Conservation (phyloP, 37 sponge, comb jelly and placozoan species). For the Halichondria panicea region DNA sequence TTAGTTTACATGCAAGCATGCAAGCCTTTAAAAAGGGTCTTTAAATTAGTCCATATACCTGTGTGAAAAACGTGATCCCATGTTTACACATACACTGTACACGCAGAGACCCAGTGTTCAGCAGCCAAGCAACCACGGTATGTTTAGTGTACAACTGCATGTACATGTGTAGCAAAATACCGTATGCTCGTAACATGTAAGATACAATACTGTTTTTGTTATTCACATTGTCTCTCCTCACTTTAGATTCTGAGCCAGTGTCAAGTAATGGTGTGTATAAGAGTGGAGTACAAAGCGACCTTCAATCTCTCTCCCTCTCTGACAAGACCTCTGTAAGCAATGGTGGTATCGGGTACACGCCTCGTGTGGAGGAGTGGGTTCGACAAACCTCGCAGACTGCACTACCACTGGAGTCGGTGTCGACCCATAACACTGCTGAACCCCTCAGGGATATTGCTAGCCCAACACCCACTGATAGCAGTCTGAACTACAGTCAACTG, state of each 20-base stretch:
- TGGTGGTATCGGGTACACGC: neutral
- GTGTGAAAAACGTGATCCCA: too few relatives aligned
- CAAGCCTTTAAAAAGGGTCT: too few relatives aligned
- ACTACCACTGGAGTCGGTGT: constrained; percentile 1
- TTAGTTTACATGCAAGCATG: too few relatives aligned
- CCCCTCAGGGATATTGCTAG: constrained; percentile 14
- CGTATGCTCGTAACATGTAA: too few relatives aligned
- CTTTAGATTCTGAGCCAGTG: too few relatives aligned
- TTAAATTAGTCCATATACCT: too few relatives aligned
- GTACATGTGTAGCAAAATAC: too few relatives aligned
- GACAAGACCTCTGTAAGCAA: neutral
- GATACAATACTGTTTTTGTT: neutral
- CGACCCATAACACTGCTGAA: neutral
- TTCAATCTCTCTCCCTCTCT: neutral
- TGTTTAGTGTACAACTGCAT: too few relatives aligned
- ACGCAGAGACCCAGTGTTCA: too few relatives aligned
- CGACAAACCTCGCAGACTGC: constrained; percentile 13
- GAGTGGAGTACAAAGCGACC: neutral
- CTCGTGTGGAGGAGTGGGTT: constrained; percentile 51
- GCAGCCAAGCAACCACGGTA: too few relatives aligned
- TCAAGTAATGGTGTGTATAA: neutral
- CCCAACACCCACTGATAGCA: constrained; percentile 40
- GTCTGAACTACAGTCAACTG: constrained; percentile 16
- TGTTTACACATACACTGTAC: too few relatives aligned
- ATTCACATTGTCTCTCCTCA: neutral